Evolutionary conservation across 2,113 vertebrate species (phyloP).

Genomic region (Lampris incognitus): DNA sequence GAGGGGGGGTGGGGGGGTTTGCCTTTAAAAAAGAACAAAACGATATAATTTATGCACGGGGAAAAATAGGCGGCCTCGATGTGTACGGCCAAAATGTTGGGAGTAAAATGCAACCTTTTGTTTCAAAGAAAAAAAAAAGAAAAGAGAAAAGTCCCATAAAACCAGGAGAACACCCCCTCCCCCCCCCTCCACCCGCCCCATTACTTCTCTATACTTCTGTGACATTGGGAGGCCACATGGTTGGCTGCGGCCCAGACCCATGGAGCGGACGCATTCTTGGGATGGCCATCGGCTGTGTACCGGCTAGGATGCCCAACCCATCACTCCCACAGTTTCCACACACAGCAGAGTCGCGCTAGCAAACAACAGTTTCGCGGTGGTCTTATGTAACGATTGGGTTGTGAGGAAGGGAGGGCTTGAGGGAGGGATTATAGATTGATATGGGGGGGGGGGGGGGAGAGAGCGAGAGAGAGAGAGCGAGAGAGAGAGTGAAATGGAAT

Average conservation of each 20-base stretch:
- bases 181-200: slow-evolving; percentile 22
- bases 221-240: slow-evolving; percentile 77
- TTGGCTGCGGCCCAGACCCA: slow-evolving; percentile 73
- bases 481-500: slow-evolving; percentile 1
- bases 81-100: slow-evolving; percentile 39
- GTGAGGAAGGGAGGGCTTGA: slow-evolving; percentile 42
- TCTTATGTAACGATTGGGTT: slow-evolving; percentile 69
- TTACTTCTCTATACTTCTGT: slow-evolving; percentile 48
- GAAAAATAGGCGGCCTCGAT: slow-evolving; percentile 57
- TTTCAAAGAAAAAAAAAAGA: slow-evolving; percentile 13
- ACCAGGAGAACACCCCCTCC: slow-evolving; percentile 31
- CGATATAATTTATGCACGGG: slow-evolving; percentile 41
- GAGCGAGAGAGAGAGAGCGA: slow-evolving; percentile 8
- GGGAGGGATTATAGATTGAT: slow-evolving; percentile 48
- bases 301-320: slow-evolving; percentile 59
- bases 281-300: slow-evolving; percentile 66
- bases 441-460: neutral
- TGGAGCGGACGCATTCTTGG: slow-evolving; percentile 75
- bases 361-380: slow-evolving; percentile 59
- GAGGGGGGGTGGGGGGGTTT: slow-evolving; percentile 29
- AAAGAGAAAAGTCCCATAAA: slow-evolving; percentile 7
- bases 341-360: slow-evolving; percentile 56
- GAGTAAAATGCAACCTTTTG: slow-evolving; percentile 62
- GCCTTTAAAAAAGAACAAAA: slow-evolving; percentile 44
- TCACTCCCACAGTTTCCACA: slow-evolving; percentile 64